Conservation (phyloP, 2,113 vertebrate species). For the Chlamydotis undulata region DNA sequence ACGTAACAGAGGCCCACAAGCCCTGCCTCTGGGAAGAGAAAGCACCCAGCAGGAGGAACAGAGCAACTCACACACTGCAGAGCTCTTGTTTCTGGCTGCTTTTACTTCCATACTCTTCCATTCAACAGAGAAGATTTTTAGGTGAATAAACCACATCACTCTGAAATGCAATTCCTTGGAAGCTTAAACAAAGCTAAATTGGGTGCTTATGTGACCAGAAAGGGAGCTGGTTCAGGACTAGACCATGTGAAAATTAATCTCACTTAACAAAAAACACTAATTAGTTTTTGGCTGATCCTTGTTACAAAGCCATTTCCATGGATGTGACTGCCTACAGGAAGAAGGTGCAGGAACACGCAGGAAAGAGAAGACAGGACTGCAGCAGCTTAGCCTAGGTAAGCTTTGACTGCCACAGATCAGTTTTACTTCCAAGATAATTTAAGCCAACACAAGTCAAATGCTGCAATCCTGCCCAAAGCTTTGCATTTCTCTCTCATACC, state of each 20-base stretch:
- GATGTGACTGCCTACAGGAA: background rate
- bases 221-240: background rate
- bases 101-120: background rate
- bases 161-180: background rate
- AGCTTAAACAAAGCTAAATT: background rate
- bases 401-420: background rate
- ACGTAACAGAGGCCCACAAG: background rate
- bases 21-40: background rate
- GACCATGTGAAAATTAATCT: background rate
- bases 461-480: background rate
- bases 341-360: background rate
- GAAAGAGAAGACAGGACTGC: background rate
- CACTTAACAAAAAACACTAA: background rate
- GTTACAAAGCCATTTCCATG: background rate
- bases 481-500: background rate
- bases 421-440: background rate
- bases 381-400: background rate
- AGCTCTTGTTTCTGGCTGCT: background rate
- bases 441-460: background rate
- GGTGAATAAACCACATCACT: background rate
- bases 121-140: background rate
- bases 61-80: background rate
- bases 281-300: background rate
- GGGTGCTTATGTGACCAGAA: background rate
- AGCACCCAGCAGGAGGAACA: background rate